Evolutionary conservation across 2,113 vertebrate species (phyloP), one percentile per base, ranked within the genome.

Genomic region (Heliornis fulica): DNA sequence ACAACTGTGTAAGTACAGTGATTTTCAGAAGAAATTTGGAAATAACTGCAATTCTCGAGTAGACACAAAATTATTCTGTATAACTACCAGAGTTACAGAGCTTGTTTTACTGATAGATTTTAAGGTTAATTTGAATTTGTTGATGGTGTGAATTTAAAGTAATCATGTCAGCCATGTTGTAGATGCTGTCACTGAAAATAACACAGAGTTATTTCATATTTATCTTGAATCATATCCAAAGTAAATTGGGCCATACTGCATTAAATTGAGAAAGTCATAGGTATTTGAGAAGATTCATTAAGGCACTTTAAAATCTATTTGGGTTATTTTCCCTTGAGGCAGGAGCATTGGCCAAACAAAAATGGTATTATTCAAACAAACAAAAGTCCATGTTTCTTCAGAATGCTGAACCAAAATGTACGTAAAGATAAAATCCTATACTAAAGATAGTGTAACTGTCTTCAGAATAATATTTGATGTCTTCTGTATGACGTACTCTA

Each of bases 281-380:
- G 12, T 89, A 71, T 84, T 84, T 82, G 34, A 87, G 91, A 91
- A 93, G 43, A 94, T 46, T 75, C 87, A 94, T 82, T 89, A 59
- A 86, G 87, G 25, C 22, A 75, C 18, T 78, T 86, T 25, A 70
- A 70, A 84, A 74, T 41, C 64, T 84, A 29, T 77, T 83, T 81
- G 40, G 32, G 28, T 81, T 83, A 76, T 85, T 76, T 90, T 75
- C 56, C 7, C 14, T 76, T 78, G 25, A 80, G 43, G 51, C 23
- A 87, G 70, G 81, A 81, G 21, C 21, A 69, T 9, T 69, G 36
- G 36, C 36, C 45, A 94, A 90, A 83, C 16, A 86, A 77, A 93
- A 92, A 43, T 10, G 2, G 25, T 32, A 34, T 28, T 8, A 29
- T 53, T 77, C 53, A 70, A 86, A 91, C n/a, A 81, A 20, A 0